Base-by-base conservation (phyloP, 2,888 invertebrate genomes). In the Euspilapteryx auroguttella region DNA sequence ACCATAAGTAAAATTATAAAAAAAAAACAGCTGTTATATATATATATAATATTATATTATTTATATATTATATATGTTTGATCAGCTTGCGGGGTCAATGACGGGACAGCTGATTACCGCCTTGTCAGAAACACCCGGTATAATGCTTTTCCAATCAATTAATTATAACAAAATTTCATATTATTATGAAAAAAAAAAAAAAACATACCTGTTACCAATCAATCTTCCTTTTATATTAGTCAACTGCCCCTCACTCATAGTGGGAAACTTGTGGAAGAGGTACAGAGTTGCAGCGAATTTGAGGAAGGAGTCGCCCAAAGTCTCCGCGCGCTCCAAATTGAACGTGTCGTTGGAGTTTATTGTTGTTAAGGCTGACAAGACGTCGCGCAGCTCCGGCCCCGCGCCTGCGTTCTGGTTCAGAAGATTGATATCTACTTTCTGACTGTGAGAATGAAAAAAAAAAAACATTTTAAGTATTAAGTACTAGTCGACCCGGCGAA, bases 241-340 rank as follows among this genome's bases (percentile, higher is more conserved):
- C 14, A 94, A 71, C 36, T 82, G 80, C 0, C 94, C 94, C 62
- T 95, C 94, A 42, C 85, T 82, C 23, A 80, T 79, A 0, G 57
- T 54, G 1, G 85, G 81, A 52, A 85, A 91, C 31, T 78, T 73
- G 38, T 85, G 80, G 48, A 80, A 87, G 12, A 94, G 65, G 51
- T 82, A 89, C 3, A 90, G 56, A 1, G 87, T 86, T 1, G 82
- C 77, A 2, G 86, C 82, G 41, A 85, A 87, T 63, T 96, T 95
- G 5, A 96, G 66, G 55, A 89, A 89, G 0, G 93, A 87, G 55
- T 96, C 95, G 0, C 95, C 96, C 3, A 96, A 78, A 0, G 91
- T 91, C 59, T 95, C 94, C 9, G 87, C 65, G 2, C 93, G 69
- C 50, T 96, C 95, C 40, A 91, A 56, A 49, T 90, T 81, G 37